Base-by-base conservation (phyloP, 2,113 vertebrate genomes). In the Datnioides undecimradiatus region DNA sequence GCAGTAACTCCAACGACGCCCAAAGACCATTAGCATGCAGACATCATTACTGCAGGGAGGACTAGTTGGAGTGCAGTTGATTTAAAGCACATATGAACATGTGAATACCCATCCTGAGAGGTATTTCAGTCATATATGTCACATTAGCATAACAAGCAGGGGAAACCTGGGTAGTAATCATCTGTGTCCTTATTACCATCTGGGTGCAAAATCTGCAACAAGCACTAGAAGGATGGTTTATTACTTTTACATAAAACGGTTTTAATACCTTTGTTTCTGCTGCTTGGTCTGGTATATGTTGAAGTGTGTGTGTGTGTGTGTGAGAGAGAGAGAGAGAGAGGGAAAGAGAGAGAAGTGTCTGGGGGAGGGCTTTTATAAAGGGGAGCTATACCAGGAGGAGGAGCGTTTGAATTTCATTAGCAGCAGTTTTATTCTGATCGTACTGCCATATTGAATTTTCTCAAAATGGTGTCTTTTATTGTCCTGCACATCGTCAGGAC, bases 371-470 rank as follows among this genome's bases (percentile, higher is more conserved):
- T 49, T 58, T 51, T 72, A 33, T 71, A 73, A 85, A 76, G 36
- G 17, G 27, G 52, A 57, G 17, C n/a, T 43, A 70, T 16, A 54
- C 3, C 21, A 38, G 54, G 13, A 78, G 36, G 14, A 17, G 48
- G 64, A 63, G 14, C 4, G 19, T 29, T 25, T 78, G 73, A 83
- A 90, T 90, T 68, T 82, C 73, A 90, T 90, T 79, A 86, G 66
- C 8, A 13, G 70, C 27, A 36, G 87, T 84, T 87, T 85, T 77
- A 83, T 88, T 83, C 70, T 36, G 51, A n/a, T 73, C 68, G 57
- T 59, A 48, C 10, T 46, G 45, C 27, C 57, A 27, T 83, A 85
- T 84, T 84, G 71, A 68, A 72, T 92, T 78, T 85, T 51, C 49
- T 67, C 6, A 29, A 69, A 85, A 81, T 46, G 17, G 63, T 25